Evolutionary conservation across 1,140 invertebrate genomes (phyloP), one percentile per base, ranked within the genome.

Genomic region (Diachasmimorpha longicaudata): DNA sequence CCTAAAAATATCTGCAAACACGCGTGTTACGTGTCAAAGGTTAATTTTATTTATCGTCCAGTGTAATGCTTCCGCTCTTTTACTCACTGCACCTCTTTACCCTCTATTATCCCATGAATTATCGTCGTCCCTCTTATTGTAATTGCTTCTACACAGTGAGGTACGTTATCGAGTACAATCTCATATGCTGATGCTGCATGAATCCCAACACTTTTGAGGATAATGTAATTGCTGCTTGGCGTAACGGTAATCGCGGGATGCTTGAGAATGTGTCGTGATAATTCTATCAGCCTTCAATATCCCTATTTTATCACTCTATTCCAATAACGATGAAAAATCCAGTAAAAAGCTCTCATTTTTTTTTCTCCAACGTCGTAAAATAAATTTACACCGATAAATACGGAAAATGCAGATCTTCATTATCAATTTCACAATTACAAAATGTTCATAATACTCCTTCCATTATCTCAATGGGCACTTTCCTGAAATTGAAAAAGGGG

Each of bases 11-110:
- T 48, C 39, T 70, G 21, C 44, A 52, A 31, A 70, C 44, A 70
- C 21, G 69, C 16, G 21, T 63, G 58, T 63, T 63, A 70, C 44
- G 44, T 31, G 69, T 25, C 69, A 70, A 31, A 70, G 44, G 42
- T 70, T 70, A 70, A 70, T 70, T 70, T 70, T 70, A 44, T 70
- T 70, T 70, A 70, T 70, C 69, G 42, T 52, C 21, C 42, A 31
- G 44, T 31, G 21, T 52, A 42, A 42, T 70, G 39, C 42, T 70
- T 31, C 44, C 44, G 23, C 69, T 44, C 39, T 0, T 44, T 42
- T 9, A 42, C 31, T 70, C 36, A 14, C 21, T 23, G 21, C 44
- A 46, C 48, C 48, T 52, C 48, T 52, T 48, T 14, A 14, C 16
- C 39, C 23, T 25, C 16, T 70, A 70, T 72, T 72, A 72, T 58